Evolutionary conservation across 2,797 vertebrate species (phyloP), one percentile per base, ranked within the genome.

Genomic region (Gobio occitaniae): DNA sequence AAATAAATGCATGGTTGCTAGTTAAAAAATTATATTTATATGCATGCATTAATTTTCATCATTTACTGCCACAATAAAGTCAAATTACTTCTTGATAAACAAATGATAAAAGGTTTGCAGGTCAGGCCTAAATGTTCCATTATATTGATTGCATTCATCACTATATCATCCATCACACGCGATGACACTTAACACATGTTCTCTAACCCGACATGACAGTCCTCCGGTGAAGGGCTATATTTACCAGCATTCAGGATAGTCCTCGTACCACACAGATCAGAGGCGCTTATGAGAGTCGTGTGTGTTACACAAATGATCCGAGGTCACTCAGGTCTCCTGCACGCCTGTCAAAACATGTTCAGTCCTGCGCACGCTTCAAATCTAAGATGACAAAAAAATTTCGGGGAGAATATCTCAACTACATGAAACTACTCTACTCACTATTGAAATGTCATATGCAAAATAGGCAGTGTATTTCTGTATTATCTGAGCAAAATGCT

Each of bases 291-390:
- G 68, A 41, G 38, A 48, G 50, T 52, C 16, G 13, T 41, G 6
- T 41, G 8, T 84, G 71, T 77, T 83, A 81, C 38, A 76, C 44
- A 71, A 79, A 87, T 84, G 78, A 41, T 61, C 47, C 32, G 75
- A 77, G 82, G 81, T 86, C 80, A 83, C 79, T 89, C 83, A 76
- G 61, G 63, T 83, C 69, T 66, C 44, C 68, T 61, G 63, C 74
- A 86, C 76, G 66, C 75, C 83, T 88, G 87, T 80, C 88, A 85
- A 44, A 86, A 88, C 74, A 70, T 69, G 63, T 52, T 86, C 78
- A 77, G 81, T 74, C 41, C 32, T 68, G 65, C 3, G 3, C 38
- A 48, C 25, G 29, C n/a, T 72, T 48, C 6, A 16, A 16, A 21
- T 47, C 5, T 17, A 7, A 10, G n/a, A 15, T 29, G n/a, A 25